phyloP scores from a whole-genome alignment of 1,140 invertebrate species.

The Odontomachus brunneus region DNA sequence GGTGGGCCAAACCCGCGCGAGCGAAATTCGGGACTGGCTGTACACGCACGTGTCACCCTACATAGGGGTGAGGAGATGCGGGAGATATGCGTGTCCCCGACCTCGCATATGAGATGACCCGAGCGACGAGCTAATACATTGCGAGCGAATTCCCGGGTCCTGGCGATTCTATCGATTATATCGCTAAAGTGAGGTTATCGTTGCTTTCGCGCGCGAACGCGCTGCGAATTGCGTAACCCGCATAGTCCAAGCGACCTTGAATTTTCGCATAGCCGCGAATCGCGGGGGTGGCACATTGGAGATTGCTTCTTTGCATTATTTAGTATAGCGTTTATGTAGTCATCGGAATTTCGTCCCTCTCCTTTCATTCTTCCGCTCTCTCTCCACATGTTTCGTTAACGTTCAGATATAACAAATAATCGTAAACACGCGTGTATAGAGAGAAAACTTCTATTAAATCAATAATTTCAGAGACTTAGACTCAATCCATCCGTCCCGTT shows the following conservation, averaged over 20 bases:
- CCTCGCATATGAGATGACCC: background rate
- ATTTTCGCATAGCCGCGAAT: background rate
- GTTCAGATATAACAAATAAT: too few species aligned
- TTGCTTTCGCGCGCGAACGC: slow-evolving; percentile 41
- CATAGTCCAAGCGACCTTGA: background rate
- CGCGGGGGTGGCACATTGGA: background rate
- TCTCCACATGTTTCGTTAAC: too few species aligned
- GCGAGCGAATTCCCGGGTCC: background rate
- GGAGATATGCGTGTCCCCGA: background rate
- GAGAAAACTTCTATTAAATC: too few species aligned
- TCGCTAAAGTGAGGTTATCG: slow-evolving; percentile 71
- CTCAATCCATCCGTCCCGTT: background rate
- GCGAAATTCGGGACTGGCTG: background rate
- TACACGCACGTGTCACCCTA: background rate
- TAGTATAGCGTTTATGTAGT: too few species aligned
- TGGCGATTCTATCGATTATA: background rate
- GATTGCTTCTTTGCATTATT: too few species aligned
- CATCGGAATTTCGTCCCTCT: too few species aligned
- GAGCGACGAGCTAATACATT: background rate
- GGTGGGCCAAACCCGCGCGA: too few species aligned
- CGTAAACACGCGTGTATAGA: too few species aligned
- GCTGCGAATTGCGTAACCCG: slow-evolving; percentile 60
- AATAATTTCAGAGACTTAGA: too few species aligned
- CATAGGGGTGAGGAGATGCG: background rate
- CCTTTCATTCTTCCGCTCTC: too few species aligned